Base-by-base conservation (phyloP, 2,113 vertebrate genomes). In the Piprites chloris region DNA sequence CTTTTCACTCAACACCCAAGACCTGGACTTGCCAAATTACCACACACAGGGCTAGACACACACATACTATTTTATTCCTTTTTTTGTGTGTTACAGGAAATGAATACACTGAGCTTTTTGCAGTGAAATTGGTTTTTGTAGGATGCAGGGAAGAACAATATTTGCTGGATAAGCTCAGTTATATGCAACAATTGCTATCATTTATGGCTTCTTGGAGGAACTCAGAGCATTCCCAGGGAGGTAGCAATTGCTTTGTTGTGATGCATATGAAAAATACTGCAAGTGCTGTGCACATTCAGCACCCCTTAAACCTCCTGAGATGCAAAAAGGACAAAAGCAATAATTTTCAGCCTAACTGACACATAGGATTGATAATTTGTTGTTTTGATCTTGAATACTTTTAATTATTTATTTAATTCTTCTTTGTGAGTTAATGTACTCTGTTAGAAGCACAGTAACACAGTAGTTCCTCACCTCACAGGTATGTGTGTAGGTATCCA, bases 401-500 rank as follows among this genome's bases (percentile, higher is more conserved):
- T 83, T 5, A 71, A 44, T 53, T 44, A 30, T 71, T 32, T 2
- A 46, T 56, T 80, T 71, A 74, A 12, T 66, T 73, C 18, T 39
- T 77, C 24, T 61, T 65, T 85, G 21, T 73, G 59, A 33, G 61
- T 35, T 5, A 21, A 46, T 33, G 18, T 26, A 32, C n/a, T 46
- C 8, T 39, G 44, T n/a, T 46, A 63, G 74, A 32, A n/a, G 66
- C n/a, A 53, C 13, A 24, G 55, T 33, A 59, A 50, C 11, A 35
- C 9, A 32, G 17, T 4, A 19, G 27, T n/a, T 55, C 50, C 52
- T 52, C 62, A 44, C 30, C 50, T 62, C 49, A n/a, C 9, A 53
- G 0, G 0, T 21, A 5, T 0, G 0, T 73, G 33, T 5, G 18
- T 5, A 47, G 50, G 15, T 24, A 75, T 30, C 62, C 11, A 5